Evolutionary conservation across 35 echinoderm and acorn worm genomes (phyloP), one percentile per base, ranked within the genome.

Genomic region (Diadema setosum): DNA sequence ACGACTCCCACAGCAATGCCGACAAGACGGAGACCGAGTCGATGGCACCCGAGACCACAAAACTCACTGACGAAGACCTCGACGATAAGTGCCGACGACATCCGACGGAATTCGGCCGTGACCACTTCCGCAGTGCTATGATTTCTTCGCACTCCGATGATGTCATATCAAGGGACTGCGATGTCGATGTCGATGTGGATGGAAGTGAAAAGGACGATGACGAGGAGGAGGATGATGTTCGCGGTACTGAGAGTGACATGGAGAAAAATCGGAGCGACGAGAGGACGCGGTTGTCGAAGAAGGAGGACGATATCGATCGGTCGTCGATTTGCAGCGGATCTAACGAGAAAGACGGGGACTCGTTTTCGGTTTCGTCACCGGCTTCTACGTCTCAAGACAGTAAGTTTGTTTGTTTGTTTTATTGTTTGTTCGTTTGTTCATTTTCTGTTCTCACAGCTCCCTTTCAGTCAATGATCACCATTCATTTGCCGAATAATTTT

Each of bases 191-290:
- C 33, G 63, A 70, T 17, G 85, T 16, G 2, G 17, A 44, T 4
- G 65, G 75, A 5, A 63, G 88, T 20, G 73, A 63, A 40, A 83
- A 90, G 3, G 86, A 87, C 9, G 89, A 87, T 25, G 76, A 70
- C 11, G 52, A 83, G n/a, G 76, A 78, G 9, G 89, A 91, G 15
- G 86, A 93, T 6, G 49, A 70, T 18, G 65, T 56, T 8, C 58
- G 70, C 25, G 58, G 35, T 32, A 83, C 41, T 14, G 40, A 33
- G 15, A 42, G 31, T 25, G 84, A 70, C 21, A 44, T 45, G 7
- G 64, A 52, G 3, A 57, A 32, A 8, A 63, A 39, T n/a, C 64
- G 65, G 39, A 65, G 46, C 16, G 45, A 36, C 15, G 81, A 90
- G 59, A 42, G 29, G 17, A 36, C 73, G 21, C 16, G 73, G 40